Evolutionary conservation across 2,797 vertebrate genomes (phyloP).

Genomic region (Mareca penelope): DNA sequence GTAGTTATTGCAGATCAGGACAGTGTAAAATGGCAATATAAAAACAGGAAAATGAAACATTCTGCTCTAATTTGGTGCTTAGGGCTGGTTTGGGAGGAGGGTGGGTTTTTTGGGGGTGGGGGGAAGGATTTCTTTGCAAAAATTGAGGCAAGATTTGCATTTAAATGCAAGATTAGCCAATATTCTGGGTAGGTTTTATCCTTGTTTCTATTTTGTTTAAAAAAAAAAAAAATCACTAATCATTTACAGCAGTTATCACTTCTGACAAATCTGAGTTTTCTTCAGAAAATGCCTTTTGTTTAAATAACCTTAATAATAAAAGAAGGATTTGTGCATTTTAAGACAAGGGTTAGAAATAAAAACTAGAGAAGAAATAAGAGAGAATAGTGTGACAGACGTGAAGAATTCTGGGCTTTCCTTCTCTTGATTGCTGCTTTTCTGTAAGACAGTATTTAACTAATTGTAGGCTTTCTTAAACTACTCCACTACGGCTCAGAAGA

Average conservation of each 20-base stretch:
- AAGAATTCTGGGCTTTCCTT: not conserved
- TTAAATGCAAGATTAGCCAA: not conserved
- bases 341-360: not conserved
- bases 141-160: not conserved
- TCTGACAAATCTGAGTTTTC: not conserved
- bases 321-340: not conserved
- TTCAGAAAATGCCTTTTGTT: not conserved
- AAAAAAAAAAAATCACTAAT: no score
- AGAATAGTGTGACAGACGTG: not conserved
- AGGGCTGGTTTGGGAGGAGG: not conserved
- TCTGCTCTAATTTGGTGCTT: not conserved
- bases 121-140: not conserved
- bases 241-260: not conserved
- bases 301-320: not conserved
- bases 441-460: not conserved
- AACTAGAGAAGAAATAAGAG: not conserved
- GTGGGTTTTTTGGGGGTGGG: not conserved
- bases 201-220: not conserved
- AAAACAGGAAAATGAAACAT: not conserved
- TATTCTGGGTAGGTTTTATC: not conserved
- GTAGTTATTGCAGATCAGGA: not conserved
- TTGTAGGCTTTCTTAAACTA: not conserved
- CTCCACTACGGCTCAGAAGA: not conserved
- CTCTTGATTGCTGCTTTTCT: not conserved
- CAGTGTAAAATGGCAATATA: not conserved